Evolutionary conservation across 2,888 invertebrate species (phyloP).

Genomic region (Merodon equestris): DNA sequence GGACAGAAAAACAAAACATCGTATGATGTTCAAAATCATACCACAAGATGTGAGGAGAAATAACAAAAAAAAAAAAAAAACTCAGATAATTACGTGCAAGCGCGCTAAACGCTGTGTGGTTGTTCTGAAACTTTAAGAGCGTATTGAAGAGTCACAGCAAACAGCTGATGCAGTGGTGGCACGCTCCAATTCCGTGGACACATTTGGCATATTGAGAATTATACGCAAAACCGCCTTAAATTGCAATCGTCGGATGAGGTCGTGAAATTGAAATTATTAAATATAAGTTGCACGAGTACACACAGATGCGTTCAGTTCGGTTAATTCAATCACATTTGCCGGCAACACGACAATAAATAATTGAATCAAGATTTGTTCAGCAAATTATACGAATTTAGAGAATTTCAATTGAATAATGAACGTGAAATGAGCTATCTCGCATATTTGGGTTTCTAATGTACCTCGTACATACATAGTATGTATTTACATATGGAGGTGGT

Average conservation of each 20-base stretch:
- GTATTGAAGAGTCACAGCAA: conserved; percentile 20
- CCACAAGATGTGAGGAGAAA: neutral
- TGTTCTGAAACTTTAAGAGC: conserved; percentile 13
- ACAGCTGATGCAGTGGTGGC: conserved; percentile 51
- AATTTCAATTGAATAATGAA: no score
- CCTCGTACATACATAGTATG: no score
- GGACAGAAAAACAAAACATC: conserved; percentile 39
- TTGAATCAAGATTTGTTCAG: conserved; percentile 40
- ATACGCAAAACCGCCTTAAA: no score
- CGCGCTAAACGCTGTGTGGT: conserved; percentile 4
- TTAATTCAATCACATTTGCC: conserved; percentile 25
- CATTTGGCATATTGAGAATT: no score
- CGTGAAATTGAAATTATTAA: conserved; percentile 34
- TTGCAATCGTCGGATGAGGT: neutral
- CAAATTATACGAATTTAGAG: conserved; percentile 1
- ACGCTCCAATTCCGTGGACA: conserved; percentile 55
- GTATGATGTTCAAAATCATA: conserved; percentile 35
- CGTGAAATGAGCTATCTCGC: no score
- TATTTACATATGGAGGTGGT: no score
- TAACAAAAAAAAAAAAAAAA: conserved; percentile 4
- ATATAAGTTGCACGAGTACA: conserved; percentile 7
- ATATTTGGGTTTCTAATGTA: no score
- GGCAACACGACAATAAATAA: conserved; percentile 24
- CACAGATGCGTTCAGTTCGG: conserved; percentile 23
- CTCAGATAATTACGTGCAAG: neutral